phyloP scores from a whole-genome alignment of 2,888 invertebrate genomes.

The Aricia artaxerxes region DNA sequence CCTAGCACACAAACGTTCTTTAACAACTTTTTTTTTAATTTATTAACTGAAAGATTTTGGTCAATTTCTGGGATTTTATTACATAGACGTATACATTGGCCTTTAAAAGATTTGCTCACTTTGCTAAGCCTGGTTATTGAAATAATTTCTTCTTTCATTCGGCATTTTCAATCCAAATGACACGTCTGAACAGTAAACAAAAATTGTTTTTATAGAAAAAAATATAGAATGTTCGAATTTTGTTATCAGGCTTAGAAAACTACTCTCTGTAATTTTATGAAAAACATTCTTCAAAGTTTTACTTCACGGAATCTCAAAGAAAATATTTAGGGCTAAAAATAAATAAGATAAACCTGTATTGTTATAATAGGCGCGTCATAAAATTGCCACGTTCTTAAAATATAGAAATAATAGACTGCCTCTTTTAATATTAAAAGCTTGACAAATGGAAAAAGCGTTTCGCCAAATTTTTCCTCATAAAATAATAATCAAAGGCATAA shows the following conservation, averaged over 20 bases:
- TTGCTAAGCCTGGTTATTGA: no score
- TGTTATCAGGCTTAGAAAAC: no score
- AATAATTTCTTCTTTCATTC: neutral
- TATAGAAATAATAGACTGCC: constrained; percentile 11
- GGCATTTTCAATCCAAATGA: no score
- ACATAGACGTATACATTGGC: no score
- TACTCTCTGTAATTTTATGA: neutral
- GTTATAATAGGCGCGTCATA: neutral
- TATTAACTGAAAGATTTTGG: no score
- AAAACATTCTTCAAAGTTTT: neutral
- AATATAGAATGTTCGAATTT: no score
- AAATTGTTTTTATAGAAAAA: no score
- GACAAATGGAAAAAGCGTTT: constrained; percentile 14
- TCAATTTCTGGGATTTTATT: no score
- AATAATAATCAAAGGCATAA: neutral
- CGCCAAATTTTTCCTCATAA: neutral
- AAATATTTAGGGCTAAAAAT: neutral
- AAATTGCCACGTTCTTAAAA: constrained; percentile 18
- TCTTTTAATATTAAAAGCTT: constrained; percentile 14
- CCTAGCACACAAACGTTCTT: no score
- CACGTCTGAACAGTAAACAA: no score
- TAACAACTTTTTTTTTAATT: no score
- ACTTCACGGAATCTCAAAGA: neutral
- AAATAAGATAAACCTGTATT: neutral
- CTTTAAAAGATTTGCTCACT: no score